Conservation (phyloP, 2,888 invertebrate species). For the Brachypterus glaber region DNA sequence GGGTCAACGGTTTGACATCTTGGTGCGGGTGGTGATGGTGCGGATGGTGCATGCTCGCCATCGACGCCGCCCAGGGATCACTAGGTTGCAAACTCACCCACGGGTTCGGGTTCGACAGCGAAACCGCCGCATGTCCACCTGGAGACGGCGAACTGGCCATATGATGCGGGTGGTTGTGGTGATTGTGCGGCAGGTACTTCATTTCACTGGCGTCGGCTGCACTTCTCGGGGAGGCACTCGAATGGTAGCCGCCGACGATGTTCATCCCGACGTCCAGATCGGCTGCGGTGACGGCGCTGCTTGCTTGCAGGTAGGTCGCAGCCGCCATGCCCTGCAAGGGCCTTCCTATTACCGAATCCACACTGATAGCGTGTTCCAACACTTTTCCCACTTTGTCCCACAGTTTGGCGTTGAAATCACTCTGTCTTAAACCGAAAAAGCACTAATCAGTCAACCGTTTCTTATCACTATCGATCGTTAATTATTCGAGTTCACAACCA, state of each 20-base stretch:
- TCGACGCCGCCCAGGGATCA: constrained; percentile 70
- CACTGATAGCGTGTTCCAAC: constrained; percentile 35
- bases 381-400: constrained; percentile 32
- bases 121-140: constrained; percentile 48
- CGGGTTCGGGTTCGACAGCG: constrained; percentile 52
- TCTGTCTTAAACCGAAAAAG: constrained; percentile 10
- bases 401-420: constrained; percentile 10
- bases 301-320: constrained; percentile 85
- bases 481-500: constrained; percentile 22
- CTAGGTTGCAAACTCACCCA: constrained; percentile 73
- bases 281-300: constrained; percentile 60
- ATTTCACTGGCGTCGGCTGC: constrained; percentile 84
- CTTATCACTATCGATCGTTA: constrained; percentile 16
- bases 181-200: constrained; percentile 87
- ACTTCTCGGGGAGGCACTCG: constrained; percentile 74
- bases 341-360: constrained; percentile 44
- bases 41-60: constrained; percentile 59
- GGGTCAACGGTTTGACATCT: constrained; percentile 73
- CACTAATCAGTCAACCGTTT: constrained; percentile 13
- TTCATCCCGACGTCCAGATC: constrained; percentile 67
- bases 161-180: constrained; percentile 68
- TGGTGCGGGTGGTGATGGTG: constrained; percentile 65
- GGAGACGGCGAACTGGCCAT: constrained; percentile 60
- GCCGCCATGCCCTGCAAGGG: constrained; percentile 77
- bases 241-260: constrained; percentile 69